Evolutionary conservation across 2,113 vertebrate genomes (phyloP).

Genomic region (Eclectus roratus): DNA sequence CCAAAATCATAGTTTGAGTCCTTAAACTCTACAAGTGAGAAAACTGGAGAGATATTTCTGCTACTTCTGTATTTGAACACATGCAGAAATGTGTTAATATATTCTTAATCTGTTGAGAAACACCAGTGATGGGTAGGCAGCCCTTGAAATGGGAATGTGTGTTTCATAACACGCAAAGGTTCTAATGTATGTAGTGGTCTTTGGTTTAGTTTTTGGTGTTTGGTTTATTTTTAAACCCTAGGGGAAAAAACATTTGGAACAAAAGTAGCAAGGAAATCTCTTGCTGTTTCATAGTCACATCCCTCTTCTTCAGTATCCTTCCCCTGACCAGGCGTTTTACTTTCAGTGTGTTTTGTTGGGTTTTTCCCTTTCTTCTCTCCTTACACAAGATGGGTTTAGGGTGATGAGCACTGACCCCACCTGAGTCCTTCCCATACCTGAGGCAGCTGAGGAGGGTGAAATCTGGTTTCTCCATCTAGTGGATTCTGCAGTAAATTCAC

Average conservation of each 20-base stretch:
- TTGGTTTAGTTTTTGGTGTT: not conserved
- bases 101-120: conserved; percentile 11
- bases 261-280: not conserved
- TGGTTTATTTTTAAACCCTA: not conserved
- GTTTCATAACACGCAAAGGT: not conserved
- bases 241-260: not conserved
- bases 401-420: conserved; percentile 37
- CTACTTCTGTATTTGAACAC: conserved; percentile 6
- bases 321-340: not conserved
- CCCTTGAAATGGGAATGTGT: not conserved
- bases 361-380: conserved; percentile 23
- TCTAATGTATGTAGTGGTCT: not conserved
- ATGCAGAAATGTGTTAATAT: conserved; percentile 21
- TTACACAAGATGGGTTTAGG: conserved; percentile 43
- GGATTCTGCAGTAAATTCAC: conserved; percentile 65
- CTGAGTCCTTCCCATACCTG: conserved; percentile 21
- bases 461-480: conserved; percentile 70
- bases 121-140: conserved; percentile 18
- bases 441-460: conserved; percentile 66
- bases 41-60: conserved; percentile 39
- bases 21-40: not conserved
- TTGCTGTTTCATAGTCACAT: not conserved
- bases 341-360: not conserved
- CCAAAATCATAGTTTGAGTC: conserved; percentile 15
- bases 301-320: not conserved